Evolutionary conservation across 2,888 invertebrate genomes (phyloP), one percentile per base, ranked within the genome.

Genomic region (Chironomus tentans): DNA sequence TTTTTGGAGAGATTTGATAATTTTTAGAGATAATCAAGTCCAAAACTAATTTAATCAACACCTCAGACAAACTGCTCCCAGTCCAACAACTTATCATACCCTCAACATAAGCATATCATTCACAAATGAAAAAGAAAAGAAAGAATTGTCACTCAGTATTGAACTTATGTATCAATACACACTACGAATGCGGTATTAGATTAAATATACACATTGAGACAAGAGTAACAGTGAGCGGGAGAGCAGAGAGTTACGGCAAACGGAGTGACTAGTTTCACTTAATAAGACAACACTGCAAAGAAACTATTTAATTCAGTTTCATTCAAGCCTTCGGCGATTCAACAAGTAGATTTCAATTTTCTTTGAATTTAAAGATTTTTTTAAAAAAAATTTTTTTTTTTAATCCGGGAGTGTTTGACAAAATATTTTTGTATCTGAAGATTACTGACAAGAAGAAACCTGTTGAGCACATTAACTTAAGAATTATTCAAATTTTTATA

Each of bases 251-350:
- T 18, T 22, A 65, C 24, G 65, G n/a, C 65, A 65, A 38, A 28
- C 28, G 56, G 15, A 18, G 56, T 22, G 22, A 65, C 22, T 65
- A 65, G 18, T 70, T 70, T 65, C 68, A 65, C 46, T 62, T 22
- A 69, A 76, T 76, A 76, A 76, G 69, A 69, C 76, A 68, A 68
- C 68, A 76, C 18, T 18, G 28, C 18, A 76, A 73, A 68, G 22
- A 24, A 56, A 75, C 21, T 69, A n/a, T 24, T 76, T 50, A 68
- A 47, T 68, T 75, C 74, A 76, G 69, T 76, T 68, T 76, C 76
- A 68, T 50, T 50, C 69, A 38, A 68, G 76, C 56, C 68, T 68
- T 48, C 68, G 38, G 10, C 24, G 68, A 7, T 24, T n/a, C 76
- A 69, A 76, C 47, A 74, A 46, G 24, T 22, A 38, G 38, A 38